Base-by-base conservation (phyloP, 2,113 vertebrate species). In the Gopherus evgoodei region DNA sequence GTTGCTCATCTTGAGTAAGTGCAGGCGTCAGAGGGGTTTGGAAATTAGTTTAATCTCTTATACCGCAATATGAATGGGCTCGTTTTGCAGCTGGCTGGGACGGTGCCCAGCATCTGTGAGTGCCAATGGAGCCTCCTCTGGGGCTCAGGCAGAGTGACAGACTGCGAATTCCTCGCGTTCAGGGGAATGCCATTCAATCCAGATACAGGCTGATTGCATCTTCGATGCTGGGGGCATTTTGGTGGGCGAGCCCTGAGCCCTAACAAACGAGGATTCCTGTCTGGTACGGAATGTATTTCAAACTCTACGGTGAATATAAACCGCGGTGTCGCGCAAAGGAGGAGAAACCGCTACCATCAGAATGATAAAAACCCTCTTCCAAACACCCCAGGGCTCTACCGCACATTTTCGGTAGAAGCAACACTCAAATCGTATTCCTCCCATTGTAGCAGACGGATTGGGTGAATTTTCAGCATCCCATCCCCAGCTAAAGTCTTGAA, bases 291-390 rank as follows among this genome's bases (percentile, higher is more conserved):
- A 22, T 4, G 13, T 76, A 5, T 76, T 72, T 92, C 91, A 29
- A 78, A 91, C 84, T 94, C 65, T 79, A 83, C 42, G 27, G 95
- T 90, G 95, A 96, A 90, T 94, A 91, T 92, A 95, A 96, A 89
- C 90, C 89, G 87, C 83, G 89, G 92, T 93, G 87, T 93, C 84
- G 93, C 93, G 89, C 93, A 95, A 91, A 87, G 62, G 83, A 93
- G 91, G 56, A 89, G 85, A 88, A 95, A 91, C 54, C 13, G 89
- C 94, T 90, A 89, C 57, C 50, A 29, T 57, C 86, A 78, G 16
- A 88, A 85, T 62, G 83, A 91, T 90, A 91, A 94, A 49, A 90
- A 92, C 90, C 42, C 16, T 38, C 54, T 52, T 38, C 83, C 84
- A 31, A 79, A 89, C 96, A 93, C 49, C 75, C 22, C 81, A 42